Conservation (phyloP, 2,888 invertebrate species). For the Phragmatobia fuliginosa region DNA sequence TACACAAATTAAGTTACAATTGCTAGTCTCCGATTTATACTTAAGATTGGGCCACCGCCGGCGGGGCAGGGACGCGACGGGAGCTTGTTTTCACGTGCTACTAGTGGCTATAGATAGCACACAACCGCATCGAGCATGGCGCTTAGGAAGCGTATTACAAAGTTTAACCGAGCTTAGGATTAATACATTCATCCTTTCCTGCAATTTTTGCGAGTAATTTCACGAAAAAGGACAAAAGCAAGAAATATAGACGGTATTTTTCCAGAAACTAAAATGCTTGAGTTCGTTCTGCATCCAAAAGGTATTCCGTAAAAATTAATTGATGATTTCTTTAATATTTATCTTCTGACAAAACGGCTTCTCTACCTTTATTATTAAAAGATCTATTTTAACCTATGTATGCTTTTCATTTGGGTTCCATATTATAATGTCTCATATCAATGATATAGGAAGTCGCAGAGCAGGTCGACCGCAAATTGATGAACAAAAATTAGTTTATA, state of each 20-base stretch:
- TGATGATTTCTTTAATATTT: neutral
- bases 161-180: neutral
- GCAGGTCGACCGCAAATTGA: no score
- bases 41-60: neutral
- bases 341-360: neutral
- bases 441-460: no score
- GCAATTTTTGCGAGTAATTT: neutral
- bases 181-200: no score
- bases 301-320: neutral
- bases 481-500: no score
- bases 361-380: neutral
- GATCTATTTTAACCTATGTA: neutral
- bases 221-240: neutral
- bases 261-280: no score
- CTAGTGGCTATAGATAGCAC: neutral
- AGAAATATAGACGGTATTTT: no score
- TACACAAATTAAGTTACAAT: conserved; percentile 17
- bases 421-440: no score
- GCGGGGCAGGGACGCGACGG: no score
- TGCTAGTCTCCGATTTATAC: neutral
- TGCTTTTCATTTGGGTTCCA: neutral
- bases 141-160: neutral
- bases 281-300: neutral
- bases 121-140: neutral
- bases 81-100: neutral